Base-by-base conservation (phyloP, 2,113 vertebrate genomes). In the Lathamus discolor region DNA sequence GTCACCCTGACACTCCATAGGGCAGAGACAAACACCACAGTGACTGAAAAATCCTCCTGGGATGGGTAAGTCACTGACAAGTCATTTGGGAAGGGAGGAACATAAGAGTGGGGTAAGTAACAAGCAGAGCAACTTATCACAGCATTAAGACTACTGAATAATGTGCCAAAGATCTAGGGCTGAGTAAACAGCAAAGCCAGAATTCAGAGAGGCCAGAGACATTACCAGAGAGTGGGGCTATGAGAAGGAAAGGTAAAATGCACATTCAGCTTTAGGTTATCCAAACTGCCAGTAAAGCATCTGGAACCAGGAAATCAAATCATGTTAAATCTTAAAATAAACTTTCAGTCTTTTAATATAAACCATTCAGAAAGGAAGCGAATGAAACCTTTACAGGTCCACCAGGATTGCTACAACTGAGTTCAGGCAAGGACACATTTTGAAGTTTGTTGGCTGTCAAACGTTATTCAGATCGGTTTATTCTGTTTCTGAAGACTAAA, bases 171-270 rank as follows among this genome's bases (percentile, higher is more conserved):
- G 55, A 78, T 37, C 51, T 62, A 62, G 41, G 68, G 29, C 41
- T 41, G 77, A 49, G 18, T 1, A 1, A 46, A 57, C 25, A 51
- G 41, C 52, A 79, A 61, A 79, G 6, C 7, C 27, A 3, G 1
- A 81, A 77, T 57, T 57, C 27, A 69, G 52, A 69, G 17, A 74
- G 17, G 28, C 20, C 31, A 67, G 24, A 62, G 80, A 41, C 28
- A 33, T 1, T 61, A 44, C 28, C 46, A 85, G 37, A 51, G 62
- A 61, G 11, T 14, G 4, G 1, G 1, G 8, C 1, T 2, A 29
- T 18, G 29, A 59, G 41, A 91, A 46, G 29, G 33, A 62, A 84
- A 44, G 8, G 43, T 64, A 63, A 85, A 68, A 54, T 23, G 75
- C 79, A 17, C 14, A 43, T 39, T 92, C 59, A 79, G 10, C 51